Evolutionary conservation across 2,888 invertebrate genomes (phyloP).

Genomic region (Trichopria drosophilae): DNA sequence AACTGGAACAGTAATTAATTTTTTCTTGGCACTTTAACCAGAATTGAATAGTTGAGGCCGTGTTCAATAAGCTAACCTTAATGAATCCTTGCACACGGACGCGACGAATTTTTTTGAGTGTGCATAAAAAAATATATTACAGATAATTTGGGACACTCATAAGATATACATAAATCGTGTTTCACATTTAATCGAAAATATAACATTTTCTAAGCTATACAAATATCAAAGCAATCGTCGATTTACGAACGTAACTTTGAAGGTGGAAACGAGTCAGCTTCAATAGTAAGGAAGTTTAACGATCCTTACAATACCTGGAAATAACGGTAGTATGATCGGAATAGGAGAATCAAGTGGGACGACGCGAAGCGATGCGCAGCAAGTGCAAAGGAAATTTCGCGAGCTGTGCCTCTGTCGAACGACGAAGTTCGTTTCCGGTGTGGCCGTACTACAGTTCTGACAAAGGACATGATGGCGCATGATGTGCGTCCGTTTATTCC

Average conservation of each 20-base stretch:
- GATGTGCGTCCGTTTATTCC: constrained; percentile 2
- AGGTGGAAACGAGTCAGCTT: neutral
- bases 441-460: constrained; percentile 17
- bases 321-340: constrained; percentile 31
- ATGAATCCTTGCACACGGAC: too few relatives aligned
- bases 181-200: too few relatives aligned
- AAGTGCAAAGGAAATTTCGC: constrained; percentile 26
- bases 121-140: too few relatives aligned
- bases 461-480: constrained; percentile 18
- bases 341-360: constrained; percentile 24
- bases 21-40: too few relatives aligned
- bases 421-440: constrained; percentile 31
- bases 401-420: constrained; percentile 25
- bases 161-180: too few relatives aligned
- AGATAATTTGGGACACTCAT: too few relatives aligned
- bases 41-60: too few relatives aligned
- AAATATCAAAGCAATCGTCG: too few relatives aligned
- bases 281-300: constrained; percentile 21
- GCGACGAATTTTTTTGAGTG: too few relatives aligned
- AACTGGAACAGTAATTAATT: too few relatives aligned
- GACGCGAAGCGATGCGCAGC: neutral
- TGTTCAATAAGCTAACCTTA: too few relatives aligned
- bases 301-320: constrained; percentile 20
- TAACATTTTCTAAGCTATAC: too few relatives aligned
- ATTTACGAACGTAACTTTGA: constrained; percentile 30